A percentile compares a stretch with the other conserved stretches of the same genome.
Evolutionary conservation across 1,140 invertebrate genomes (phyloP).

Genomic region (Spodoptera frugiperda): DNA sequence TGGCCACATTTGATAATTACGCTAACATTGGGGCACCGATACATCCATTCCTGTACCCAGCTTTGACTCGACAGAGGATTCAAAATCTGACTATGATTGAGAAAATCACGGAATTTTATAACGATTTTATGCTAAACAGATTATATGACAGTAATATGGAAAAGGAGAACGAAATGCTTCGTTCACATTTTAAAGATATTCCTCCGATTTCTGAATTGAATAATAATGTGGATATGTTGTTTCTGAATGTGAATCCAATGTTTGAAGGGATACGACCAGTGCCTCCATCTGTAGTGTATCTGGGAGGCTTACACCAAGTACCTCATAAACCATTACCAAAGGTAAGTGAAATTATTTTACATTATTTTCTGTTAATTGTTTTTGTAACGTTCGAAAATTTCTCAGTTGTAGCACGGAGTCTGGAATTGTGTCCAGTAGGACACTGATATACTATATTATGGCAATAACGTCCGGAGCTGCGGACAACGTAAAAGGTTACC

Average conservation of each 20-base stretch:
- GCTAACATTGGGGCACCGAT: slow-evolving; percentile 74
- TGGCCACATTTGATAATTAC: slow-evolving; percentile 49
- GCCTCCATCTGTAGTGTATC: slow-evolving; percentile 80
- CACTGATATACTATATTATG: too few relatives aligned
- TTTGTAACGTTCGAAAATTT: too few relatives aligned
- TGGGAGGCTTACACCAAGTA: slow-evolving; percentile 84
- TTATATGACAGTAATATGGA: not conserved
- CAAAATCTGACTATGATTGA: slow-evolving; percentile 66
- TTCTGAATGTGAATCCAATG: slow-evolving; percentile 84
- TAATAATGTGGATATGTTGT: slow-evolving; percentile 84
- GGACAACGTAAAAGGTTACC: too few relatives aligned
- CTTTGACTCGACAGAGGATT: slow-evolving; percentile 61
- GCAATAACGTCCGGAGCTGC: too few relatives aligned
- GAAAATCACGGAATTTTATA: slow-evolving; percentile 62
- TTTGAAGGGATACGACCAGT: slow-evolving; percentile 79
- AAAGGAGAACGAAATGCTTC: slow-evolving; percentile 45
- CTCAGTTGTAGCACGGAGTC: too few relatives aligned
- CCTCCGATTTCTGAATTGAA: slow-evolving; percentile 78
- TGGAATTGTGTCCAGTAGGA: too few relatives aligned
- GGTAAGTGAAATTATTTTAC: slow-evolving; percentile 51
- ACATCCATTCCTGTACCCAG: slow-evolving; percentile 82
- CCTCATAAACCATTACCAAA: slow-evolving; percentile 67
- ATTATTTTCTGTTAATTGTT: too few relatives aligned
- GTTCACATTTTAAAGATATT: slow-evolving; percentile 74
- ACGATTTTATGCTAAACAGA: slow-evolving; percentile 35